Base-by-base conservation (phyloP, 2,888 invertebrate genomes). In the Torymus auratus region DNA sequence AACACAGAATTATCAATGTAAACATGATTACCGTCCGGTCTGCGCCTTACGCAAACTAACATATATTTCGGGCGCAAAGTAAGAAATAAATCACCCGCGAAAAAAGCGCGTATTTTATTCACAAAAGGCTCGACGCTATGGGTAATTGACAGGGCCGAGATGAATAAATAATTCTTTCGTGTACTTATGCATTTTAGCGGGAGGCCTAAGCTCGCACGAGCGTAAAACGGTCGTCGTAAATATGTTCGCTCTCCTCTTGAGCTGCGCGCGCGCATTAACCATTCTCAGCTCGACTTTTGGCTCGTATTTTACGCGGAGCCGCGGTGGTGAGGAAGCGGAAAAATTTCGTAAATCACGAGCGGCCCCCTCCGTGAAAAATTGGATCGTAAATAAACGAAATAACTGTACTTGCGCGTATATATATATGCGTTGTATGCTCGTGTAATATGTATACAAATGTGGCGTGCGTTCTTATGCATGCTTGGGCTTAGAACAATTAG, bases 181-280 rank as follows among this genome's bases (percentile, higher is more conserved):
- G 41, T 41, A 41, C 7, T 5, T 65, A 71, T 55, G n/a, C 56
- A 23, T 23, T 52, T 67, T 64, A 69, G 70, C 70, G 55, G 56
- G 69, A 56, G 52, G 41, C 15, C 53, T 64, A 65, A 65, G 58
- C 71, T 64, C 60, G 58, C 41, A 20, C 41, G 41, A 61, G 55
- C 78, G 68, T 78, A 73, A 78, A 78, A 74, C 74, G 52, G 79
- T 74, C 79, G 15, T 69, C 74, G 41, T 76, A 77, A 80, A 72
- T 20, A 65, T 70, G 65, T 20, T 65, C 28, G 65, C 41, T 65
- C 28, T 56, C 41, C 5, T 41, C 5, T 41, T 41, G 41, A 65
- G 17, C 28, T 68, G 62, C 50, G 53, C 68, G 10, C 58, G 50
- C 65, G 58, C 71, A 50, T 61, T 68, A 67, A 72, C 55, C 53